Conservation (phyloP, 2,797 vertebrate genomes). For the Otus scops region DNA sequence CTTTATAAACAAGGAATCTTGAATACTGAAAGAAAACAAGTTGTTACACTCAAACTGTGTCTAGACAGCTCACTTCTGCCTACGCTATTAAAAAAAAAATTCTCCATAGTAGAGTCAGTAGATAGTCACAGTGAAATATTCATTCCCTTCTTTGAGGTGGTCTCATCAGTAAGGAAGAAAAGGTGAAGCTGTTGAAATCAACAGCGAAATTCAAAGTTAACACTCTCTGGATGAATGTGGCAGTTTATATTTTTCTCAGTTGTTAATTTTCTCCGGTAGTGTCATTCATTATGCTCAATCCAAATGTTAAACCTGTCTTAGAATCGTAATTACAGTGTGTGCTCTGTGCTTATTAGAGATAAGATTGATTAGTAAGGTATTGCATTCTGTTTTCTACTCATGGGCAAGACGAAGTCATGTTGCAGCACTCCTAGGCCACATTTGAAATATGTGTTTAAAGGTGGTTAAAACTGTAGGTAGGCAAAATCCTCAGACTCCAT, state of each 20-base stretch:
- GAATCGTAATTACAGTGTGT: neutral
- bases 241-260: neutral
- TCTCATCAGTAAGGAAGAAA: neutral
- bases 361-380: neutral
- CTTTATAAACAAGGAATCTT: neutral
- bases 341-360: neutral
- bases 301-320: slow-evolving; percentile 23
- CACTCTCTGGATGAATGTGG: neutral
- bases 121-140: neutral
- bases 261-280: slow-evolving; percentile 1
- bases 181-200: neutral
- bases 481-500: neutral
- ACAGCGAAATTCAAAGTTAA: neutral
- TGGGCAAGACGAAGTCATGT: neutral
- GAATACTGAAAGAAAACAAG: neutral
- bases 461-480: neutral
- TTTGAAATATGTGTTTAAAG: neutral
- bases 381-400: neutral
- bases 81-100: neutral
- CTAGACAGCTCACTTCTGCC: neutral
- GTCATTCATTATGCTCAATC: neutral
- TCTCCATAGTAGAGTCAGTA: neutral
- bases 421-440: neutral
- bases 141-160: neutral
- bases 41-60: neutral